phyloP scores from a whole-genome alignment of 2,888 invertebrate genomes.

The Hoplodrina ambigua region DNA sequence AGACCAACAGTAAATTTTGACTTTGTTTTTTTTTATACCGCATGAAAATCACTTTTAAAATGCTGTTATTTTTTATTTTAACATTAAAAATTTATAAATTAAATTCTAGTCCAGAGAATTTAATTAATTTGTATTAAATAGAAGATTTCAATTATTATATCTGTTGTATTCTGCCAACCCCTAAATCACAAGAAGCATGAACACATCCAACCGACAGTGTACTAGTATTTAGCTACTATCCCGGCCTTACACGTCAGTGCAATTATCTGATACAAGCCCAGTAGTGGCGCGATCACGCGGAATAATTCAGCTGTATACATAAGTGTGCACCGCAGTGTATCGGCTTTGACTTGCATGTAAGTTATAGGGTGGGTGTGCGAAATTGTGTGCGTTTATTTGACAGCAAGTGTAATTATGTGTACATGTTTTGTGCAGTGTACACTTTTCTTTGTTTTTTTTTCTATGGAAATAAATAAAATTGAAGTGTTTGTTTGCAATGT shows the following conservation, averaged over 20 bases:
- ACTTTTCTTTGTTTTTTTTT: not conserved
- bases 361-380: not conserved
- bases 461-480: not conserved
- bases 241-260: conserved; percentile 58
- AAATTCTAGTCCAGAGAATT: no score
- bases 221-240: conserved; percentile 17
- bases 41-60: no score
- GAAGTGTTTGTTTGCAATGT: no score
- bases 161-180: not conserved
- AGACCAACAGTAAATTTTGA: no score
- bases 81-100: no score
- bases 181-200: conserved; percentile 22
- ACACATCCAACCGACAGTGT: conserved; percentile 7
- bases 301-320: conserved; percentile 50
- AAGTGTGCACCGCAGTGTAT: conserved; percentile 43
- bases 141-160: no score
- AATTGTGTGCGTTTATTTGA: not conserved
- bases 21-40: no score
- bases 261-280: conserved; percentile 61
- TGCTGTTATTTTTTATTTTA: no score
- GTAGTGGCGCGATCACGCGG: conserved; percentile 37
- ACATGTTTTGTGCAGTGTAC: not conserved
- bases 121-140: no score
- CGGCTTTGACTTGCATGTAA: conserved; percentile 33
- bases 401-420: not conserved